Percentiles rank a stretch among this genome's conserved stretches.
phyloP scores from a whole-genome alignment of 2,888 invertebrate genomes.

The Caenorhabditis sp. region DNA sequence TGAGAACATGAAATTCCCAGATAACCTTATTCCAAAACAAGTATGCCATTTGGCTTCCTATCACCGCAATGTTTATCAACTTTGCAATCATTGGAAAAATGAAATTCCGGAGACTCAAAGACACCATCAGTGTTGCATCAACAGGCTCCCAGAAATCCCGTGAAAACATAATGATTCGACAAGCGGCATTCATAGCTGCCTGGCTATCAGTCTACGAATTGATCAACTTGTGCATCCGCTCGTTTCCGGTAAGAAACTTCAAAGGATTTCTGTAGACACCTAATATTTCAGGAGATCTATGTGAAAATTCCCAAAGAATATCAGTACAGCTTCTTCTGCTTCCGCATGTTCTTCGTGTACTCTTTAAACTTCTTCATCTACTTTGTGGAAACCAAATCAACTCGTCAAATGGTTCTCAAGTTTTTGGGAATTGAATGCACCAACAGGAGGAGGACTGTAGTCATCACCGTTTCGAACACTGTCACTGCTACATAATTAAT shows the following conservation, averaged over 20 bases:
- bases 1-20: not conserved
- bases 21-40: not conserved
- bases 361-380: constrained; percentile 35
- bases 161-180: constrained; percentile 7
- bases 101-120: not conserved
- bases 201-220: not conserved
- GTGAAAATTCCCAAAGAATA: not conserved
- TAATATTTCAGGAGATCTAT: constrained; percentile 8
- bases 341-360: constrained; percentile 15
- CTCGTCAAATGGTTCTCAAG: constrained; percentile 20
- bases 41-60: not conserved
- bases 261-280: not conserved
- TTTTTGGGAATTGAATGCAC: constrained; percentile 6
- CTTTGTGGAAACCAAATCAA: constrained; percentile 8
- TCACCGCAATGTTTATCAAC: not conserved
- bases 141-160: not conserved
- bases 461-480: not conserved
- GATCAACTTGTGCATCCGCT: not conserved
- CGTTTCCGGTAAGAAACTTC: not conserved
- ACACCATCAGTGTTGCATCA: not conserved
- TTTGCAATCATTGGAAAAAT: not conserved
- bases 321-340: not conserved
- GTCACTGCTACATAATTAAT: no score
- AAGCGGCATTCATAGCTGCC: constrained; percentile 1
- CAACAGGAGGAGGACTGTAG: not conserved